These are phyloP conservation scores for Neoascia interrupta DNA, from an alignment of 2,888 invertebrate genomes.

Conservation along the genomic window DNA sequence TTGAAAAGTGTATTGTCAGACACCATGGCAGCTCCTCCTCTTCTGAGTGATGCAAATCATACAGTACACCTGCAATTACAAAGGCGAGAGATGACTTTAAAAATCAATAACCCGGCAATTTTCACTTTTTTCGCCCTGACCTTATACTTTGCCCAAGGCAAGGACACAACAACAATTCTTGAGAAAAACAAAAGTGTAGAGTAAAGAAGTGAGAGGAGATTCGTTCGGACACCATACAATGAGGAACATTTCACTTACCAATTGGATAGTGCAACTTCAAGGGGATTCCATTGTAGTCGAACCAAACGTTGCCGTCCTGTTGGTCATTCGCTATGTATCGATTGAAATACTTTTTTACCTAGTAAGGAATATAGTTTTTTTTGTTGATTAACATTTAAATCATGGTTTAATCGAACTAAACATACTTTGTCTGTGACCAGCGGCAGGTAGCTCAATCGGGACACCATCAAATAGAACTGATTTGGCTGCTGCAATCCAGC, in stretches of 20 bases:
- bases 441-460: slow-evolving; percentile 95
- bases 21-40: slow-evolving; percentile 94
- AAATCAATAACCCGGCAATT: too few species aligned
- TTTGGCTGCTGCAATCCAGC: slow-evolving; percentile 94
- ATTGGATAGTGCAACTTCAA: slow-evolving; percentile 94
- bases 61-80: slow-evolving; percentile 89
- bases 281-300: slow-evolving; percentile 94
- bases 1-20: slow-evolving; percentile 95
- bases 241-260: too few species aligned
- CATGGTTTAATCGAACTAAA: slow-evolving; percentile 4
- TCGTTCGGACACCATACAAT: too few species aligned
- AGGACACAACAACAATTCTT: too few species aligned
- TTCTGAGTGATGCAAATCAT: slow-evolving; percentile 87
- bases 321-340: slow-evolving; percentile 90
- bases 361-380: slow-evolving; percentile 73
- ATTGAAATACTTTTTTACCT: slow-evolving; percentile 94
- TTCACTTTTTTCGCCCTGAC: too few species aligned
- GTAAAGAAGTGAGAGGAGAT: too few species aligned
- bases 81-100: background rate
- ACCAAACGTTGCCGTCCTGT: slow-evolving; percentile 94
- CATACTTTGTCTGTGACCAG: slow-evolving; percentile 95
- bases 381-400: background rate
- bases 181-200: too few species aligned
- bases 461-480: slow-evolving; percentile 95
- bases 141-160: too few species aligned